phyloP scores from a whole-genome alignment of 1,140 invertebrate species.

The Tribolium madens region DNA sequence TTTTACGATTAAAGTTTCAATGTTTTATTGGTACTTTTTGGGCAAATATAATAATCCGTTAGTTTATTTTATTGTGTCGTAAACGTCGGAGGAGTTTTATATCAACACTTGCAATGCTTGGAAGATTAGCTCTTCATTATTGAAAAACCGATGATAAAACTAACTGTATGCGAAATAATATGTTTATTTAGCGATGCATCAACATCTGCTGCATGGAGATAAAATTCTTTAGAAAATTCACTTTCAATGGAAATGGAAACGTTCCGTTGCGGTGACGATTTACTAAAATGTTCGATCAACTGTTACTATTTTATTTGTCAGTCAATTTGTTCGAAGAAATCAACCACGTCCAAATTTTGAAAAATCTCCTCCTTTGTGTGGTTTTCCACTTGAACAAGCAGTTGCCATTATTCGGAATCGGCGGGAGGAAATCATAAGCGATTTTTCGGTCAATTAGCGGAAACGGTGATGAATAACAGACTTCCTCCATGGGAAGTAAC shows the following conservation, averaged over 20 bases:
- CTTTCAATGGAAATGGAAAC: constrained; percentile 28
- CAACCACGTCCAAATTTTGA: constrained; percentile 19
- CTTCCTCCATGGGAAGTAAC: constrained; percentile 32
- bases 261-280: constrained; percentile 21
- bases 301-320: constrained; percentile 12
- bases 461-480: constrained; percentile 10
- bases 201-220: constrained; percentile 7
- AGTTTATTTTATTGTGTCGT: constrained; percentile 38
- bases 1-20: constrained; percentile 29
- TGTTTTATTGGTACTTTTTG: constrained; percentile 36
- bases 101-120: constrained; percentile 29
- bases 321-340: constrained; percentile 1
- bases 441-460: constrained; percentile 20
- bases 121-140: constrained; percentile 34
- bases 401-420: neutral
- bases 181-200: constrained; percentile 18
- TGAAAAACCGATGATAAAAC: constrained; percentile 18
- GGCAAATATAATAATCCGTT: constrained; percentile 37
- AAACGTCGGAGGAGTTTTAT: constrained; percentile 32
- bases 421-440: neutral
- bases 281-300: constrained; percentile 32
- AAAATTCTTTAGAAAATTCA: constrained; percentile 28
- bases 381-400: neutral
- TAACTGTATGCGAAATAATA: constrained; percentile 16
- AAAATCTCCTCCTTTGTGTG: neutral